Evolutionary conservation across 2,888 invertebrate species (phyloP).

Genomic region (Apeira syringaria): DNA sequence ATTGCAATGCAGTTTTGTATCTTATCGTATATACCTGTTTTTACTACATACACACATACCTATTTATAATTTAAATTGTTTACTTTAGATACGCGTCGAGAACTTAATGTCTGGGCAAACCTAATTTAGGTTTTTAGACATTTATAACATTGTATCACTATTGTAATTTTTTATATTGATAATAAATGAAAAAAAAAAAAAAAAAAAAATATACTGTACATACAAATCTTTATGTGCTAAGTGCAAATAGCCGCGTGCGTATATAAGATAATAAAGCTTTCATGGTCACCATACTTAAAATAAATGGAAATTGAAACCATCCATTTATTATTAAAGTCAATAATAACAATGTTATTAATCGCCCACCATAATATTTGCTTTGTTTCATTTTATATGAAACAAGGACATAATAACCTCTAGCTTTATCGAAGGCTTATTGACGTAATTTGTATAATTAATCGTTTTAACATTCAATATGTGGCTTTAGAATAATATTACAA

Average conservation of each 20-base stretch:
- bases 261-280: constrained; percentile 16
- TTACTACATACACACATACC: no score
- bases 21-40: no score
- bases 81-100: no score
- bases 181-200: no score
- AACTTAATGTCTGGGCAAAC: no score
- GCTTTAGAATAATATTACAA: not conserved
- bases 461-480: constrained; percentile 2
- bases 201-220: no score
- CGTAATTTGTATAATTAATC: constrained; percentile 13
- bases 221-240: no score
- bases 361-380: not conserved
- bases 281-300: constrained; percentile 18
- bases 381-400: not conserved
- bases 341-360: not conserved
- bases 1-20: no score
- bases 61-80: no score
- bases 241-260: constrained; percentile 9
- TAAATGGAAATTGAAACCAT: constrained; percentile 9
- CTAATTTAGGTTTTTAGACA: no score
- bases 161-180: no score
- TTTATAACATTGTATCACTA: no score
- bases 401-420: constrained; percentile 1
- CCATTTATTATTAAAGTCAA: constrained; percentile 1
- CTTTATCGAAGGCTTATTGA: constrained; percentile 15